Evolutionary conservation across 2,113 vertebrate genomes (phyloP), one percentile per base, ranked within the genome.

Genomic region (Himantopus leucocephalus): DNA sequence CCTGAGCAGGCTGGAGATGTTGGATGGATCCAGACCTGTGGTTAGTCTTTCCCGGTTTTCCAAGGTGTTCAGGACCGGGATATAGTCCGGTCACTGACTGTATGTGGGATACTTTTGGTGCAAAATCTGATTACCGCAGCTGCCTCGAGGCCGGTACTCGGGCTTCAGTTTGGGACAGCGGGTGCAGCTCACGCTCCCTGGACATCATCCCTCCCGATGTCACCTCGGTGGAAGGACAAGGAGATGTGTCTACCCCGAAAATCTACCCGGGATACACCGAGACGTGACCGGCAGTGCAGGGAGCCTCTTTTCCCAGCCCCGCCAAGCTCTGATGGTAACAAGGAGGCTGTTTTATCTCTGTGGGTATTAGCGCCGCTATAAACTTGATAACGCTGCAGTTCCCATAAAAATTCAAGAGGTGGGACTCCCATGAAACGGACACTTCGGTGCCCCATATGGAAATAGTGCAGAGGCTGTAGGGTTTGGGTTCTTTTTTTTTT

Each of bases 281-380:
- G 77, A 26, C 0, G 2, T 16, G n/a, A 59, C 17, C 60, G 15
- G 70, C 35, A 60, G 16, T 3, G 62, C n/a, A 2, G 10, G 63
- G 37, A 92, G 22, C 10, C 37, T 82, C 73, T 32, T 90, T 74
- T 96, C 90, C 85, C 93, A 94, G 71, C 92, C 70, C 39, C 4
- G 4, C 55, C 32, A 8, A 70, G 85, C 81, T 67, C 32, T 79
- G 91, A 68, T 23, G 86, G 53, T 79, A 29, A 75, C 41, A 24
- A 76, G 84, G 77, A 92, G 70, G 41, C 89, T 20, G 91, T 92
- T 75, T 97, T 95, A 91, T 97, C 96, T 94, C 80, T 4, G n/a
- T 1, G 45, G 85, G 88, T 73, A 85, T 97, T 92, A 95, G 47
- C 29, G 0, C 95, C 5, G 5, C 95, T 12, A 53, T 89, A 89